Evolutionary conservation across 2,797 vertebrate genomes (phyloP), one percentile per base, ranked within the genome.

Genomic region (Strix occidentalis): DNA sequence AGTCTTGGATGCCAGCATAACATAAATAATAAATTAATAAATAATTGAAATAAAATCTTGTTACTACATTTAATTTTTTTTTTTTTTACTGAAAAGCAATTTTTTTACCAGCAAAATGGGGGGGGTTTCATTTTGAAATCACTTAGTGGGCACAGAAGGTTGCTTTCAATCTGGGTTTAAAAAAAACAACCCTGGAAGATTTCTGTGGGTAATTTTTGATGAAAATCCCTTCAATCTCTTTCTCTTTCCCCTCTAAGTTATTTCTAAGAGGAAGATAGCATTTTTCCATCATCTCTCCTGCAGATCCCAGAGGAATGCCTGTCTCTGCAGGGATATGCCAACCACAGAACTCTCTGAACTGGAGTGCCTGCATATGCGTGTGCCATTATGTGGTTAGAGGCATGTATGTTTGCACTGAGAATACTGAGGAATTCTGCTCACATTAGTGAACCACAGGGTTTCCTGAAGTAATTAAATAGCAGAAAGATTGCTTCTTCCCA

Each of bases 381-480:
- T 78, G 53, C 41, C 28, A 17, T 88, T 81, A 56, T 0, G 0
- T 64, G 53, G 66, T 90, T 92, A 93, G 80, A 84, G 74, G 39
- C 17, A 19, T 5, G 51, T 69, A n/a, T 50, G 41, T 45, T 61
- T 75, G 50, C 61, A 48, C 50, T 50, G 61, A 87, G 80, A 84
- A 53, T 90, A 71, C 18, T 57, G 50, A 41, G 86, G 69, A 88
- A 95, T 81, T 88, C 80, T 84, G 72, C 61, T 75, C 80, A 61
- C 84, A 72, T 78, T 84, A 92, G 74, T 5, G 29, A 94, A 89
- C 86, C 57, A 82, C 63, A 28, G 66, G 87, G 70, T 64, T 93
- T 94, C 66, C 70, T 76, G 33, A 90, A 87, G 63, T 93, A 89
- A 95, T 93, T 94, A 92, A 90, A 93, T 54, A 93, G 70, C 63